Percentiles rank a stretch among this genome's conserved stretches.
These are phyloP conservation scores for Chloromyia formosa DNA, from an alignment of 2,888 invertebrate genomes.

Conservation along the genomic window DNA sequence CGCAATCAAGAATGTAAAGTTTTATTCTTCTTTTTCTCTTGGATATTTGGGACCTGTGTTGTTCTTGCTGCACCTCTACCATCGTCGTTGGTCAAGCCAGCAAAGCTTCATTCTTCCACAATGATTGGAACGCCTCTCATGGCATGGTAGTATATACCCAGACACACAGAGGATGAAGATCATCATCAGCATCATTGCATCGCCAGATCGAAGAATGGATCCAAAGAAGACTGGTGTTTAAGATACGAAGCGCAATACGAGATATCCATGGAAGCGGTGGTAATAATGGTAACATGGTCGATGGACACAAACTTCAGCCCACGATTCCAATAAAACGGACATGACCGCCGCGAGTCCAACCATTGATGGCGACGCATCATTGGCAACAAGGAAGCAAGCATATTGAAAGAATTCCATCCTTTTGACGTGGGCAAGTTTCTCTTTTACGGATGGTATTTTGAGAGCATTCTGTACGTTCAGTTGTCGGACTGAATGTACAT, in stretches of 20 bases:
- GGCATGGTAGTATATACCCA: not conserved
- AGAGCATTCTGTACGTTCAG: not conserved
- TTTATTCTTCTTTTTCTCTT: not conserved
- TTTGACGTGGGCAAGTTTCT: no score
- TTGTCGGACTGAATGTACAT: not conserved
- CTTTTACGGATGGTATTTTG: not conserved
- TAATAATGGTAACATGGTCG: no score
- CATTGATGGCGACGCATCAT: not conserved
- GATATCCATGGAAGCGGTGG: not conserved
- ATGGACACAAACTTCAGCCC: no score
- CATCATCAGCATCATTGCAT: not conserved
- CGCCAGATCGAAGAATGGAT: not conserved
- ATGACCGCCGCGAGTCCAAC: no score
- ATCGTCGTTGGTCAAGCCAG: no score
- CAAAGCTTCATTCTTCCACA: not conserved
- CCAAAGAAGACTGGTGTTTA: not conserved
- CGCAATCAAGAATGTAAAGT: slow-evolving; percentile 33
- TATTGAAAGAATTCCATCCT: not conserved
- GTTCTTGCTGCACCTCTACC: not conserved
- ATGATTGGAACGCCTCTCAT: not conserved
- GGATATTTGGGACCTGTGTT: not conserved
- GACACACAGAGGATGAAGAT: not conserved
- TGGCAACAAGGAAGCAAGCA: not conserved
- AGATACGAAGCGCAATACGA: not conserved
- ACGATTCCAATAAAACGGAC: no score